Evolutionary conservation across 2,797 vertebrate genomes (phyloP).

Genomic region (Enteromius treurensis): DNA sequence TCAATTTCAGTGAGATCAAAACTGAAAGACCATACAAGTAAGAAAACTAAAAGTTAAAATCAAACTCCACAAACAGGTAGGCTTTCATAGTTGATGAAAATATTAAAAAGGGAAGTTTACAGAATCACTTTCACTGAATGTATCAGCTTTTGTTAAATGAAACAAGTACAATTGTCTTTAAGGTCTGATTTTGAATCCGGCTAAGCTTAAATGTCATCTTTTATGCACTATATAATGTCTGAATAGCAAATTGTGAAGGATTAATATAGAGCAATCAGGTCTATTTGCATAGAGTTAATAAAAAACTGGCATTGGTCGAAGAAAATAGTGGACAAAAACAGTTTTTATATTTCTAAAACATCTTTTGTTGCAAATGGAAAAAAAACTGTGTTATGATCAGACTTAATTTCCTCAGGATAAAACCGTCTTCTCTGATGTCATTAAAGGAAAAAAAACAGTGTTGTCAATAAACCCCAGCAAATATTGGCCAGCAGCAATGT

Average conservation of each 20-base stretch:
- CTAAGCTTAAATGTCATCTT: background rate
- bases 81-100: background rate
- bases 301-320: background rate
- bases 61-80: background rate
- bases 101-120: background rate
- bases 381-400: background rate
- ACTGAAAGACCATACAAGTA: background rate
- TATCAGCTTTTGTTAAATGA: background rate
- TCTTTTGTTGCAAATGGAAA: background rate
- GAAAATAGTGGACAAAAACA: background rate
- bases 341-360: background rate
- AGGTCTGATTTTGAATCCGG: background rate
- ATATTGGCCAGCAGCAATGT: background rate
- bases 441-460: background rate
- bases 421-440: background rate
- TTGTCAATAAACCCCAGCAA: background rate
- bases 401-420: background rate
- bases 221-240: background rate
- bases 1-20: background rate
- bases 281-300: background rate
- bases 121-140: conserved; percentile 17
- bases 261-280: background rate
- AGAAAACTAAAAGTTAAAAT: background rate
- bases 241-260: background rate
- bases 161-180: background rate